Evolutionary conservation across 2,888 invertebrate genomes (phyloP), one percentile per base, ranked within the genome.

Genomic region (Drosophila meridionalis): DNA sequence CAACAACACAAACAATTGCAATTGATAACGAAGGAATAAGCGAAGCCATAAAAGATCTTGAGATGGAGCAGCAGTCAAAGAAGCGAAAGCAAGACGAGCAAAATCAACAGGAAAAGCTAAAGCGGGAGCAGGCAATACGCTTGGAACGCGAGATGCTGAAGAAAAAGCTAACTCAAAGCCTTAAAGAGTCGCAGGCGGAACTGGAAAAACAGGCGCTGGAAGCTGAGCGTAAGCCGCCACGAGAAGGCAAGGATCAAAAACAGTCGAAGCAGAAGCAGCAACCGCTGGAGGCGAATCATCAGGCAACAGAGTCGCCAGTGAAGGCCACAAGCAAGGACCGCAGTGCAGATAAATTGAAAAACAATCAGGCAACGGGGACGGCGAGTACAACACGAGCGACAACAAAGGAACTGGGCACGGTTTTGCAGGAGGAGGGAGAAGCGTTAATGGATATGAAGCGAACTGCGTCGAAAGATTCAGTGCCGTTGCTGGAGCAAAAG

Each of bases 311-410:
- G 34, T 4, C 34, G 9, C 20, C 32, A 34, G 34, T 20, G 20
- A 20, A 52, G 9, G 9, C 8, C 9, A 9, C n/a, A 32, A 32
- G 5, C 4, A 50, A 50, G 8, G 48, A 50, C 0, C 9, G 9
- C n/a, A 50, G 9, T 32, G 50, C 9, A 50, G 50, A 50, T 50
- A 50, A n/a, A 9, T 32, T 50, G n/a, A 50, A 9, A 50, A 32
- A 32, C 9, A 32, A n/a, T 50, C 50, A 50, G 52, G 6, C n/a
- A 6, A 52, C 11, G 52, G n/a, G 9, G 34, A 52, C 28, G 20
- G 20, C 11, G 20, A 34, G 20, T 20, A 12, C 20, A 6, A 20
- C 32, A 34, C 4, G 26, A 8, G 26, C 11, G 11, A 45, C 32
- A 32, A 0, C 48, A n/a, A 9, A 30, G 4, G 28, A n/a, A 8